Evolutionary conservation across 1,140 invertebrate genomes (phyloP).

Genomic region (Drosophila miranda): DNA sequence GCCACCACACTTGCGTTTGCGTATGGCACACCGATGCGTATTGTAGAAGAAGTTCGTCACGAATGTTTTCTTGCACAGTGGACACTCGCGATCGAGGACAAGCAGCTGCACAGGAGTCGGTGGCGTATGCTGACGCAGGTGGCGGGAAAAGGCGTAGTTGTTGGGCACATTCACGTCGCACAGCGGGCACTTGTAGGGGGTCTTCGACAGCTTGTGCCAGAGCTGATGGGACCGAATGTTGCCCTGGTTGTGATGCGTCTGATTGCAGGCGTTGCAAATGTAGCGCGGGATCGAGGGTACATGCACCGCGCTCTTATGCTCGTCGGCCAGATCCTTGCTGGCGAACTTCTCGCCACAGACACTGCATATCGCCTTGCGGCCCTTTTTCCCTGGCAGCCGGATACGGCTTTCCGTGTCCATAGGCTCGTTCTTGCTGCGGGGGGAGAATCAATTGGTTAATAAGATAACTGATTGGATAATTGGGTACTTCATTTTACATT

Average conservation of each 20-base stretch:
- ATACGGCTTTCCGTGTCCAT: conserved; percentile 16
- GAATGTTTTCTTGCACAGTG: conserved; percentile 68
- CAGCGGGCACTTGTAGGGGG: conserved; percentile 69
- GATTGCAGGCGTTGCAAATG: conserved; percentile 70
- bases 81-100: conserved; percentile 72
- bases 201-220: conserved; percentile 80
- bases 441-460: not conserved
- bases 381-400: conserved; percentile 24
- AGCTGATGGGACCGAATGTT: conserved; percentile 77
- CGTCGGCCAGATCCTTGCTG: conserved; percentile 60
- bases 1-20: conserved; percentile 67
- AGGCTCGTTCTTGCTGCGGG: conserved; percentile 61
- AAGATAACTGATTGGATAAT: not conserved
- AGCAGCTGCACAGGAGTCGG: conserved; percentile 46
- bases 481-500: conserved; percentile 36
- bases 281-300: conserved; percentile 66
- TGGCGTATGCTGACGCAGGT: conserved; percentile 63
- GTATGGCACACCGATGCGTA: conserved; percentile 74
- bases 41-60: conserved; percentile 76
- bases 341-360: conserved; percentile 67
- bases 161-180: conserved; percentile 58
- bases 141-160: conserved; percentile 61
- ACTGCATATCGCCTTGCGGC: conserved; percentile 51
- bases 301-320: conserved; percentile 54
- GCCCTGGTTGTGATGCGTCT: conserved; percentile 59